Base-by-base conservation (phyloP, 1,140 invertebrate genomes). In the Leptinotarsa lineolata region DNA sequence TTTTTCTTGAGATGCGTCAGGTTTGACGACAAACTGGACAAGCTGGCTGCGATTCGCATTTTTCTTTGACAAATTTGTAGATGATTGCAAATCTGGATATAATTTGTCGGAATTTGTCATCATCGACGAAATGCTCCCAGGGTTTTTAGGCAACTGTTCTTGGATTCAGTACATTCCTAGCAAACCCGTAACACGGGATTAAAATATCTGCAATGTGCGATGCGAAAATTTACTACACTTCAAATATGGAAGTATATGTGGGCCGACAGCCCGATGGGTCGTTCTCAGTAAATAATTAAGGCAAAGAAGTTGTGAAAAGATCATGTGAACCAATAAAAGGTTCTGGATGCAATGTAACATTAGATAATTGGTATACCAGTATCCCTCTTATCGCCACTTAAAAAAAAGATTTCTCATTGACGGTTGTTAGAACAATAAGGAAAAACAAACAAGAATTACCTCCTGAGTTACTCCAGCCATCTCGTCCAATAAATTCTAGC, bases 141-240 rank as follows among this genome's bases (percentile, higher is more conserved):
- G 59, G 8, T 86, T 85, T 73, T 74, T 81, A 64, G 84, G 83
- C 24, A 64, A 81, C 61, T 85, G 83, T 70, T 44, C 22, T 22
- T 87, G 86, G 70, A 77, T 79, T 61, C 77, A 83, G 60, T 87
- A 86, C 75, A 85, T 88, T 39, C 83, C 84, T 5, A 80, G 78
- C 30, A 88, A 88, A 81, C 85, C 86, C 1, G 79, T 76, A 86
- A 76, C 87, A 85, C 77, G 86, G 84, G 11, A 67, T 83, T 13
- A 80, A 81, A 73, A 73, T 82, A 39, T 59, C 68, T 44, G 6
- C 18, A 78, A 73, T 68, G 60, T 59, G 45, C 3, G 80, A 81
- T 77, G 72, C 77, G 3, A 65, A 74, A 67, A 78, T 73, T n/a
- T 78, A 72, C 48, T 80, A 63, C 67, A 69, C 48, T 2, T 65